A percentile compares a stretch with the other conserved stretches of the same genome.
Evolutionary conservation across 2,888 invertebrate species (phyloP).

Genomic region (Andrena hattorfiana): DNA sequence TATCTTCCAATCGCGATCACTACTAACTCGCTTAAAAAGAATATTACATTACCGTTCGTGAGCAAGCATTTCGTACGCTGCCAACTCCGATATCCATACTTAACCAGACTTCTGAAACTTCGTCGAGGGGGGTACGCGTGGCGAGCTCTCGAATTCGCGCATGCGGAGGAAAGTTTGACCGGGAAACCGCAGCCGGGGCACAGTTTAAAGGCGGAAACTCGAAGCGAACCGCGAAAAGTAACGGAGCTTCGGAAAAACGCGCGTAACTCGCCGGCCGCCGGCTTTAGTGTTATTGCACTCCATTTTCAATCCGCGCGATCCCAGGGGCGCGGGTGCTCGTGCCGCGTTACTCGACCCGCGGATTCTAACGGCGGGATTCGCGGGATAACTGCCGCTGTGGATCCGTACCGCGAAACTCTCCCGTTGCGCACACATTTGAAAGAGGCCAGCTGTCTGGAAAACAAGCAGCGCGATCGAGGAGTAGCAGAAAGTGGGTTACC

Average conservation of each 20-base stretch:
- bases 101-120: constrained; percentile 39
- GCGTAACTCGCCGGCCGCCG: constrained; percentile 51
- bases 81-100: constrained; percentile 3
- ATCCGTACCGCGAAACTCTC: constrained; percentile 60
- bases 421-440: constrained; percentile 56
- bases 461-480: constrained; percentile 6
- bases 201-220: constrained; percentile 50
- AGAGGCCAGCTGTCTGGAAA: not conserved
- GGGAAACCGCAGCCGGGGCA: constrained; percentile 50
- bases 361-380: constrained; percentile 63
- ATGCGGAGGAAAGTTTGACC: constrained; percentile 39
- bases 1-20: not conserved
- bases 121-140: constrained; percentile 13
- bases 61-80: constrained; percentile 16
- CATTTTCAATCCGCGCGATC: constrained; percentile 68
- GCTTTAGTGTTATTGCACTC: constrained; percentile 70
- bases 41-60: not conserved
- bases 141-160: constrained; percentile 30
- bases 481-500: not conserved
- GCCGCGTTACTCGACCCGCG: constrained; percentile 34
- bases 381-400: constrained; percentile 65
- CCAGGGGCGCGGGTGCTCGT: constrained; percentile 25
- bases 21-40: not conserved
- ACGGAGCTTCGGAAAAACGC: constrained; percentile 59
- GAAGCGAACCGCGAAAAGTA: constrained; percentile 51